Evolutionary conservation across 2,888 invertebrate species (phyloP).

Genomic region (Dolichopus griseipennis): DNA sequence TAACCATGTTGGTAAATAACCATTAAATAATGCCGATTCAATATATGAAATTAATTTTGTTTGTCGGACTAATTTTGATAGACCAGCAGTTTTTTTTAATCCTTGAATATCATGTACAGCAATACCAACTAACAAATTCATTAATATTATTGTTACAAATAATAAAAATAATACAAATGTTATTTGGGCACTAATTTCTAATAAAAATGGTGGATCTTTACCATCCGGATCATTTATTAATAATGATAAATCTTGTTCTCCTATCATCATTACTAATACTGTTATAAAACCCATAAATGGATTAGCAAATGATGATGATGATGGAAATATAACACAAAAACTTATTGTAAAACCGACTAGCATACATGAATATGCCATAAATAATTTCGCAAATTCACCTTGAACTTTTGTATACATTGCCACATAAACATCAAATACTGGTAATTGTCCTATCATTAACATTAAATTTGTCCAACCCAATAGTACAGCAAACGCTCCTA

Average conservation of each 20-base stretch:
- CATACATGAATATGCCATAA: conserved; percentile 76
- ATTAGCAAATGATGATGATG: conserved; percentile 71
- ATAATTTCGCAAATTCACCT: conserved; percentile 76
- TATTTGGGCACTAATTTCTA: conserved; percentile 73
- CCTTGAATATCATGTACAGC: conserved; percentile 84
- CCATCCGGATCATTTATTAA: conserved; percentile 67
- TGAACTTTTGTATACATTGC: conserved; percentile 86
- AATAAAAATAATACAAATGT: conserved; percentile 71
- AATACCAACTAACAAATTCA: conserved; percentile 79
- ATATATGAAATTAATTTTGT: conserved; percentile 81
- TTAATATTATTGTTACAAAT: conserved; percentile 75
- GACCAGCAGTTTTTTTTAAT: conserved; percentile 72
- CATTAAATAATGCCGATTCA: conserved; percentile 71
- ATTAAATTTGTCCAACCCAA: conserved; percentile 85
- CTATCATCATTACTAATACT: conserved; percentile 83
- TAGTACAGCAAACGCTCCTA: conserved; percentile 76
- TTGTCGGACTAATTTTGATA: conserved; percentile 73
- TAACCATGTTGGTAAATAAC: conserved; percentile 65
- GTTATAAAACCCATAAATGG: conserved; percentile 78
- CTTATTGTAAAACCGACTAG: conserved; percentile 79
- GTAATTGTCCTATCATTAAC: conserved; percentile 82
- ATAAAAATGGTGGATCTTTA: conserved; percentile 63
- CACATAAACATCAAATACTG: conserved; percentile 80
- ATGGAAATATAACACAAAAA: conserved; percentile 80
- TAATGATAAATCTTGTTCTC: conserved; percentile 69